phyloP scores from a whole-genome alignment of 2,113 vertebrate genomes.

The Passer domesticus region DNA sequence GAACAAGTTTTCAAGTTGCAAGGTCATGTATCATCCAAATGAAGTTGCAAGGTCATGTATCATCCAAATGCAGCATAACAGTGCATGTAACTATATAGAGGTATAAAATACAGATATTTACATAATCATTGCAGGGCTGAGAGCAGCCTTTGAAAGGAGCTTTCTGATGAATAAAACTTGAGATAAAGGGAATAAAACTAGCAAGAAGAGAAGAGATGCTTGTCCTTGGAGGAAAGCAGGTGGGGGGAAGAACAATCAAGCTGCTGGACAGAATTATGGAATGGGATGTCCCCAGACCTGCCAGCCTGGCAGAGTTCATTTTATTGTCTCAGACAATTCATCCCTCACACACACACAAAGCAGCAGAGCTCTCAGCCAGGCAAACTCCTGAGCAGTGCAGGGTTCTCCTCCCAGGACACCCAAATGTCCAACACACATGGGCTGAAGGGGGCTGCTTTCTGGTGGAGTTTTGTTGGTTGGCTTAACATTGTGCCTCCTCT shows the following conservation, averaged over 20 bases:
- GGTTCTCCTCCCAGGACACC: background rate
- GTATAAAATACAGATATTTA: background rate
- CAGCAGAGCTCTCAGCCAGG: background rate
- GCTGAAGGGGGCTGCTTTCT: background rate
- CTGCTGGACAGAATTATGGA: background rate
- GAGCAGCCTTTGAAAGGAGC: background rate
- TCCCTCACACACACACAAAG: background rate
- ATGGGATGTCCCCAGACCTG: background rate
- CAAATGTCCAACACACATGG: too few species aligned
- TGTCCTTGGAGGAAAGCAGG: background rate
- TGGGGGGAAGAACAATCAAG: background rate
- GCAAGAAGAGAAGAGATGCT: background rate
- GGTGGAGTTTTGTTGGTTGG: background rate
- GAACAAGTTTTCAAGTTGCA: background rate
- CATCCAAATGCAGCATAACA: background rate
- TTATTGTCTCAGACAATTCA: background rate
- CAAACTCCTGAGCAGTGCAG: background rate
- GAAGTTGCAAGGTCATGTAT: background rate
- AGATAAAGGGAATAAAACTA: background rate
- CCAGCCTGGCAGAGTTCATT: background rate
- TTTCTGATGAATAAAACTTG: background rate
- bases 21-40: background rate
- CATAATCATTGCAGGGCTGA: background rate
- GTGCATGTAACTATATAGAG: fast-evolving
- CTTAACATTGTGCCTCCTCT: background rate